Conservation (phyloP, 1,140 invertebrate genomes). For the Formica selysi region DNA sequence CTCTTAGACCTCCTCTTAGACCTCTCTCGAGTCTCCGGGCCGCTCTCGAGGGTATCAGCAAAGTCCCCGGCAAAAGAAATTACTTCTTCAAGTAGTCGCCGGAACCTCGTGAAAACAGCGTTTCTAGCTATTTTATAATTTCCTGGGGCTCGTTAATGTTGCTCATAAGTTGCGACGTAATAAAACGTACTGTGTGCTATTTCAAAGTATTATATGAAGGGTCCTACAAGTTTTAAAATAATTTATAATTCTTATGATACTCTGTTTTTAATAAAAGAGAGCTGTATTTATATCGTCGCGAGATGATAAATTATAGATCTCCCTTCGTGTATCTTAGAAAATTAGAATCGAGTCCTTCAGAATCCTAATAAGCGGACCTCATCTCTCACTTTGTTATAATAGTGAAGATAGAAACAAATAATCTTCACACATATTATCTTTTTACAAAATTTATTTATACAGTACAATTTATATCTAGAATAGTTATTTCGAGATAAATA, state of each 20-base stretch:
- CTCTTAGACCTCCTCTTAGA: slow-evolving; percentile 70
- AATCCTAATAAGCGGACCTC: slow-evolving; percentile 11
- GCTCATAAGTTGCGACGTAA: neutral
- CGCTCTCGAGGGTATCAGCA: slow-evolving; percentile 37
- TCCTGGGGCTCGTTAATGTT: slow-evolving; percentile 11
- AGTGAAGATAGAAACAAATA: neutral
- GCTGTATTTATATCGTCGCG: neutral
- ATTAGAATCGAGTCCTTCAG: neutral
- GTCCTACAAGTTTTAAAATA: neutral
- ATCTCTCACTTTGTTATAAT: neutral
- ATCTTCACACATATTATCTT: neutral
- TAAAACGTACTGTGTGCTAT: neutral
- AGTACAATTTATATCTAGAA: no score
- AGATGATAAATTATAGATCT: neutral
- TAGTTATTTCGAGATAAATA: neutral
- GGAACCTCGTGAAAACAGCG: neutral
- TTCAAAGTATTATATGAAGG: slow-evolving; percentile 9
- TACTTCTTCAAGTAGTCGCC: slow-evolving; percentile 64
- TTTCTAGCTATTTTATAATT: slow-evolving; percentile 29
- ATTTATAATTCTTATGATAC: slow-evolving; percentile 2
- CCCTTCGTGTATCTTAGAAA: slow-evolving; percentile 4
- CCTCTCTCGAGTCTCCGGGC: slow-evolving; percentile 53
- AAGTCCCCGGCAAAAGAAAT: slow-evolving; percentile 72
- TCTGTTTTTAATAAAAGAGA: neutral
- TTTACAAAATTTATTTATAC: neutral